Base-by-base conservation (phyloP, 2,113 vertebrate genomes). In the Procavia capensis region DNA sequence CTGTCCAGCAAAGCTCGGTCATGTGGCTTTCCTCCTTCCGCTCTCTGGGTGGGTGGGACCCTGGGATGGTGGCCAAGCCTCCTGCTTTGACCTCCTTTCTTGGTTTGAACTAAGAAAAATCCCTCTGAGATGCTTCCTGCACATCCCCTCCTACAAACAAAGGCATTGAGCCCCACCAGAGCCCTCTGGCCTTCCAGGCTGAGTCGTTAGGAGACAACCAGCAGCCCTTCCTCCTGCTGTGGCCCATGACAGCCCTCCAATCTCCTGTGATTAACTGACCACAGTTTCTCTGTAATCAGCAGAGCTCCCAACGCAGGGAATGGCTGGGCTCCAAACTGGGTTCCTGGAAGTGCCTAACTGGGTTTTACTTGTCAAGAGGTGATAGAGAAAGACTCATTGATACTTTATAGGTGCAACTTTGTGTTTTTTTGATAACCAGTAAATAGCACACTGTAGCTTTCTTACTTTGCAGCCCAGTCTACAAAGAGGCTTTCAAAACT, bases 341-440 rank as follows among this genome's bases (percentile, higher is more conserved):
- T 16, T 92, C 85, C 57, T 36, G 57, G 66, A 82, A 89, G 57
- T 43, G 95, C 45, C 74, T 97, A 88, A 94, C 9, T 93, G 90
- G 78, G 41, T 11, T 85, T 27, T 10, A 64, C 78, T 31, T 94
- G 66, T 90, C 88, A 95, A 86, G 88, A 97, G 74, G 81, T 63
- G 92, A 76, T 36, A 74, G 88, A 45, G 31, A 88, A 24, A 97
- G 76, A 88, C 11, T 85, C 87, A 76, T 9, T 93, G 85, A 47
- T 83, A 76, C 57, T 94, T 81, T 84, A 85, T 63, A 93, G 89
- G 63, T 70, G 6, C 34, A 90, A 47, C 20, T 76, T 83, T 45
- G 11, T 91, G 80, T 45, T 89, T 96, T 96, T 91, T 96, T 87
- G 64, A 78, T 91, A 70, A 89, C 20, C 27, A 47, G 39, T 91